These are phyloP conservation scores for Rhombomys opimus DNA, from an alignment of 2,113 vertebrate species.

Conservation along the genomic window DNA sequence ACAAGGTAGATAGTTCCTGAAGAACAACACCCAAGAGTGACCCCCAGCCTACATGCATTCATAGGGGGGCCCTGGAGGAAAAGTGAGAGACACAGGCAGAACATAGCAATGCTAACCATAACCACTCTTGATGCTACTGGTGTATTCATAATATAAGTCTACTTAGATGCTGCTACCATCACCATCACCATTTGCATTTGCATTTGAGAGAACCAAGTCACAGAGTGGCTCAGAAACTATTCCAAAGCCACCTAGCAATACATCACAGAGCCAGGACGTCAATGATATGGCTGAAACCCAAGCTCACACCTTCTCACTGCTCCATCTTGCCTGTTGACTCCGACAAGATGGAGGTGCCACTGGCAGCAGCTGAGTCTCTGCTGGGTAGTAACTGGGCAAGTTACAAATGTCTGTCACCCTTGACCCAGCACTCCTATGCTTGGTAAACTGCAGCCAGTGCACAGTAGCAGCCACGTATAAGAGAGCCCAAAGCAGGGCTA, in stretches of 20 bases:
- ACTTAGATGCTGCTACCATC: neutral
- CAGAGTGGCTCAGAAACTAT: neutral
- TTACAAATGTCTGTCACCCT: neutral
- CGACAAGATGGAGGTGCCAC: neutral
- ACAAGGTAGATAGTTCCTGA: neutral
- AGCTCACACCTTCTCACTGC: neutral
- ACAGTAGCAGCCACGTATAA: neutral
- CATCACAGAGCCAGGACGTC: neutral
- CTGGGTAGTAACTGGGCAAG: neutral
- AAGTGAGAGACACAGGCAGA: neutral
- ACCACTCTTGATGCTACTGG: neutral
- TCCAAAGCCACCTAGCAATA: conserved; percentile 14
- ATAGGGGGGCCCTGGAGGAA: neutral
- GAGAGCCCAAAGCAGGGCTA: neutral
- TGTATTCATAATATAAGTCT: neutral
- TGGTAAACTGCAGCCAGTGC: neutral
- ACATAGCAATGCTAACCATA: neutral
- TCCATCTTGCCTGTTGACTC: neutral
- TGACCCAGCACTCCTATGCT: neutral
- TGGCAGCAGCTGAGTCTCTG: neutral
- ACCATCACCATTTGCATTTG: neutral
- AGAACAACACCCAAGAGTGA: neutral
- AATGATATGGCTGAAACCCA: neutral
- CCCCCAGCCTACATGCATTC: neutral
- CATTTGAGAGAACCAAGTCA: neutral